Conservation (phyloP, 2,113 vertebrate species). For the Zootoca vivipara region DNA sequence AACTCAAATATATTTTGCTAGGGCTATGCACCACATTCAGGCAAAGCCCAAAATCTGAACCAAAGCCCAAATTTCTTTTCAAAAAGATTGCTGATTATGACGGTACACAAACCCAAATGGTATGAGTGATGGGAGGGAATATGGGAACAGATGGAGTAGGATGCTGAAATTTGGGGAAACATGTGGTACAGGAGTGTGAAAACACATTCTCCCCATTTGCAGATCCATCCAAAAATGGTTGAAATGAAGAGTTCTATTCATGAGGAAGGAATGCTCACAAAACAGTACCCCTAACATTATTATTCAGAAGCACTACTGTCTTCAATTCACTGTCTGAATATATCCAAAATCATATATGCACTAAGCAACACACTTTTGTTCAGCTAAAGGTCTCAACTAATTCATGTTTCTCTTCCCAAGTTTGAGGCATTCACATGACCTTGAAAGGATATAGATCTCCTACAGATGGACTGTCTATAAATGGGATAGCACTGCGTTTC, state of each 20-base stretch:
- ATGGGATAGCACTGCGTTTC: slow-evolving; percentile 64
- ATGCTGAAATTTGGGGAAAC: neutral
- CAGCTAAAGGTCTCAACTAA: neutral
- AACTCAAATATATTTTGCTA: neutral
- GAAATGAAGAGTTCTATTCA: neutral
- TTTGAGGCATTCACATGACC: slow-evolving; percentile 66
- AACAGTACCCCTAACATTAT: neutral
- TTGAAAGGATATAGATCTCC: slow-evolving; percentile 68
- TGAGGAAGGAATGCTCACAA: neutral
- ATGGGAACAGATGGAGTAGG: too few species aligned
- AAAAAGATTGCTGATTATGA: too few species aligned
- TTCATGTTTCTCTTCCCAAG: neutral
- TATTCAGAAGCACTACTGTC: neutral
- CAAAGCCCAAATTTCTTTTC: too few species aligned
- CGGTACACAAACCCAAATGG: neutral
- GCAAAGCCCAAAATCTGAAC: too few species aligned
- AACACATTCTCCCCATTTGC: neutral
- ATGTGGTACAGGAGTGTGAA: neutral
- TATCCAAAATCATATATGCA: neutral
- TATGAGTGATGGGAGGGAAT: neutral
- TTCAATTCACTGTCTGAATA: neutral
- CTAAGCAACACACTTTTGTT: neutral
- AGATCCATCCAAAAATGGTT: neutral
- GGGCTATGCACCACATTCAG: neutral
- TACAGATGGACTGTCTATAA: slow-evolving; percentile 55